Percentiles rank a stretch among this genome's conserved stretches.
phyloP scores from a whole-genome alignment of 1,140 invertebrate species.

The Meloidogyne exigua region DNA sequence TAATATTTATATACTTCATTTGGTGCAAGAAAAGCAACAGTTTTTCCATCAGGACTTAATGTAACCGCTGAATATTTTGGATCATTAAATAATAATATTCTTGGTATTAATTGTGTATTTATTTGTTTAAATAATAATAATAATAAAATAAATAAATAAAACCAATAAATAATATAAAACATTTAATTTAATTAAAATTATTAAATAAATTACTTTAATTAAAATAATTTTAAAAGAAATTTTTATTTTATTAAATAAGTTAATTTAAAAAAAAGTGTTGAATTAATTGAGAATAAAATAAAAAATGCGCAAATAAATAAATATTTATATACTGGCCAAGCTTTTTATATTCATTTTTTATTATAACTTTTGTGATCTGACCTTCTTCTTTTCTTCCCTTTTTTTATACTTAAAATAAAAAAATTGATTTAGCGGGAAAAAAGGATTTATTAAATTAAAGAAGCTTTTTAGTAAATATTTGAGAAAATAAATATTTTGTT shows the following conservation, averaged over 20 bases:
- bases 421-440: not conserved
- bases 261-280: no score
- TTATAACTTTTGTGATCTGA: not conserved
- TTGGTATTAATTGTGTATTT: constrained; percentile 36
- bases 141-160: constrained; percentile 5
- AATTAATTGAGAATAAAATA: not conserved
- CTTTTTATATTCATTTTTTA: not conserved
- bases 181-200: not conserved
- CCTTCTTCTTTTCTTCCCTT: not conserved
- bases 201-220: not conserved
- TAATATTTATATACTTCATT: constrained; percentile 33
- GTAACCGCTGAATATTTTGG: constrained; percentile 51
- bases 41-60: constrained; percentile 42
- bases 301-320: not conserved
- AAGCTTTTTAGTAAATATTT: not conserved
- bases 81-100: constrained; percentile 45
- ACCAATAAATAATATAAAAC: not conserved
- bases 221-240: no score
- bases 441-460: not conserved
- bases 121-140: constrained; percentile 5
- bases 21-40: constrained; percentile 48
- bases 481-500: not conserved
- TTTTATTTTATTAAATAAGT: not conserved
- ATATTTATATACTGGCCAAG: not conserved
- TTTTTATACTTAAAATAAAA: no score